phyloP scores from a whole-genome alignment of 2,113 vertebrate genomes.

The Petroica traversi region DNA sequence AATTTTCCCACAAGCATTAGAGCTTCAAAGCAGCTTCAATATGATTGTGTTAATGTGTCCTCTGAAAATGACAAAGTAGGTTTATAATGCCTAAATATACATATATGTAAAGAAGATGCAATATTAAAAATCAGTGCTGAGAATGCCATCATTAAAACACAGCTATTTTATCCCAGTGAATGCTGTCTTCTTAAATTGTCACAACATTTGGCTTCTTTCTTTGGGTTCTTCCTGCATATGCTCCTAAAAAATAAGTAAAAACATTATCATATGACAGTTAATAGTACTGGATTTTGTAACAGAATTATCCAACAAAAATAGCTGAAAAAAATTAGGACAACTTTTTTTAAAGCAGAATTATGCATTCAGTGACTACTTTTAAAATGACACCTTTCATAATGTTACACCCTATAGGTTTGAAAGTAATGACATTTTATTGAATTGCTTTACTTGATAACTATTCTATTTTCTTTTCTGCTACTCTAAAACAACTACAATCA shows the following conservation, averaged over 20 bases:
- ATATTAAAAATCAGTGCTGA: neutral
- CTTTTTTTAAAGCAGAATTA: neutral
- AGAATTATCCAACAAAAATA: neutral
- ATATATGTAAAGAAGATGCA: neutral
- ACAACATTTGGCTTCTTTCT: constrained; percentile 86
- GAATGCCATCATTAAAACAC: neutral
- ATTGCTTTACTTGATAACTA: neutral
- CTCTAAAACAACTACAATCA: neutral
- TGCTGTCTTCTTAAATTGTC: constrained; percentile 84
- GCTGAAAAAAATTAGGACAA: neutral
- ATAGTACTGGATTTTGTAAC: neutral
- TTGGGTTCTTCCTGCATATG: constrained; percentile 83
- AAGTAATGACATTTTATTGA: neutral
- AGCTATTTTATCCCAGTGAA: constrained; percentile 73
- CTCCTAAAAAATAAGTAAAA: constrained; percentile 77
- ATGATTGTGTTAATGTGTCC: neutral
- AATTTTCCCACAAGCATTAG: neutral
- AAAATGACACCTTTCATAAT: neutral
- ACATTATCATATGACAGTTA: neutral
- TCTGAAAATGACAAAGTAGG: neutral
- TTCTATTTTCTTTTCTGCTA: neutral
- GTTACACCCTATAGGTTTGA: neutral
- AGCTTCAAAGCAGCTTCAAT: neutral
- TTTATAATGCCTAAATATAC: neutral
- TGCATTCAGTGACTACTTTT: neutral